Evolutionary conservation across 2,113 vertebrate species (phyloP).

Genomic region (Lynx canadensis): DNA sequence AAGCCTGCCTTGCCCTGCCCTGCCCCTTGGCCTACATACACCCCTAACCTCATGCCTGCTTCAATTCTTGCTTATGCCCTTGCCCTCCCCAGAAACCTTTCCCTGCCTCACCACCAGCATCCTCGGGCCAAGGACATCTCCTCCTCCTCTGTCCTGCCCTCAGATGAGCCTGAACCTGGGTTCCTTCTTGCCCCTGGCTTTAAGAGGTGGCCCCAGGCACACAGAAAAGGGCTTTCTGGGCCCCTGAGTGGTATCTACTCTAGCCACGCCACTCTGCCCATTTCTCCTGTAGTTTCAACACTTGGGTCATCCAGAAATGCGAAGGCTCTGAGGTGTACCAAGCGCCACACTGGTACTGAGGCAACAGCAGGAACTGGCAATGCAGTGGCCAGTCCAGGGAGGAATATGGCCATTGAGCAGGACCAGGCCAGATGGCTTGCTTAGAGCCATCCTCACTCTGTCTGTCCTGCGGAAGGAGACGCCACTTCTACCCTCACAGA

Average conservation of each 20-base stretch:
- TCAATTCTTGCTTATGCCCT: not conserved
- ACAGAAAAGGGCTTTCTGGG: not conserved
- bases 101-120: not conserved
- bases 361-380: accelerated
- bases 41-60: not conserved
- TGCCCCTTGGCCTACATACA: accelerated
- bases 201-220: not conserved
- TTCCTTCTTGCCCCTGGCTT: not conserved
- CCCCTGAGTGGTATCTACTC: not conserved
- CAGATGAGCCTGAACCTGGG: not conserved
- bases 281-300: not conserved
- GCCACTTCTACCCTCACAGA: not conserved
- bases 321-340: not conserved
- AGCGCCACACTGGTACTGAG: not conserved
- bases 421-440: accelerated
- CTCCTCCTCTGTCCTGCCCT: not conserved
- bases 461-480: not conserved
- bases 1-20: not conserved
- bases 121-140: not conserved
- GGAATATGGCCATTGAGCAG: not conserved
- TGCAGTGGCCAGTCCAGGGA: not conserved
- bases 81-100: not conserved
- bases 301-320: too few relatives aligned
- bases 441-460: not conserved
- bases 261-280: not conserved